These are phyloP conservation scores for Ricordea florida DNA, from an alignment of 92 coral and sea anemone species.

Conservation along the genomic window DNA sequence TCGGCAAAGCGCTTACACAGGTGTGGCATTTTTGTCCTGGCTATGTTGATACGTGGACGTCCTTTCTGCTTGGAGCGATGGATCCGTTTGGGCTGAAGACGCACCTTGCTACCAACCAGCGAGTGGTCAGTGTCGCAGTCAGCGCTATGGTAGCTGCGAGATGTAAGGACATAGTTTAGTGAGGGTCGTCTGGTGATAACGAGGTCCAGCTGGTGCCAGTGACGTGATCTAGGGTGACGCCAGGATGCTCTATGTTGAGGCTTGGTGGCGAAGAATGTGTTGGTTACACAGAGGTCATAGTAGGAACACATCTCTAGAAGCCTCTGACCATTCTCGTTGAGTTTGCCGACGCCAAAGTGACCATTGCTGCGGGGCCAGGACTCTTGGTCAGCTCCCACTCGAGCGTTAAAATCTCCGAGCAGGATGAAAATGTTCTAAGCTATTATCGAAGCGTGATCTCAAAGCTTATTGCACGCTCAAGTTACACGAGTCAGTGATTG, in stretches of 20 bases:
- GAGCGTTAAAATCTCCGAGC: too few relatives aligned
- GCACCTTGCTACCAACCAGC: constrained; percentile 8
- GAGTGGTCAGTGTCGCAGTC: constrained; percentile 37
- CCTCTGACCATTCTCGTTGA: constrained; percentile 37
- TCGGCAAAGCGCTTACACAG: background rate
- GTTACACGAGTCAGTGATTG: too few relatives aligned
- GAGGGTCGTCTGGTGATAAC: constrained; percentile 18
- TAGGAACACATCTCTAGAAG: constrained; percentile 32
- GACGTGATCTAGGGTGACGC: constrained; percentile 24
- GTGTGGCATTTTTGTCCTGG: background rate
- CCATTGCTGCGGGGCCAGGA: too few relatives aligned
- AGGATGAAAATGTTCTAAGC: too few relatives aligned
- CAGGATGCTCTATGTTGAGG: constrained; percentile 24
- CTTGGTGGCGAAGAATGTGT: background rate
- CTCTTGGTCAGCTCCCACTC: too few relatives aligned
- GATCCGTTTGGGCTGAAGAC: constrained; percentile 9
- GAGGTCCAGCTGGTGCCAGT: constrained; percentile 51
- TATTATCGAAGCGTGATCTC: too few relatives aligned
- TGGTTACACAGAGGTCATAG: constrained; percentile 6
- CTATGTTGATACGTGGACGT: background rate
- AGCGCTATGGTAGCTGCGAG: constrained; percentile 26
- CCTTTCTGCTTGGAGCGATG: constrained; percentile 12
- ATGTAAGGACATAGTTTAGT: constrained; percentile 14
- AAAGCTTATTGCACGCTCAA: too few relatives aligned
- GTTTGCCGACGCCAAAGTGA: too few relatives aligned